phyloP scores from a whole-genome alignment of 2,113 vertebrate species.

The Nannospalax galili region DNA sequence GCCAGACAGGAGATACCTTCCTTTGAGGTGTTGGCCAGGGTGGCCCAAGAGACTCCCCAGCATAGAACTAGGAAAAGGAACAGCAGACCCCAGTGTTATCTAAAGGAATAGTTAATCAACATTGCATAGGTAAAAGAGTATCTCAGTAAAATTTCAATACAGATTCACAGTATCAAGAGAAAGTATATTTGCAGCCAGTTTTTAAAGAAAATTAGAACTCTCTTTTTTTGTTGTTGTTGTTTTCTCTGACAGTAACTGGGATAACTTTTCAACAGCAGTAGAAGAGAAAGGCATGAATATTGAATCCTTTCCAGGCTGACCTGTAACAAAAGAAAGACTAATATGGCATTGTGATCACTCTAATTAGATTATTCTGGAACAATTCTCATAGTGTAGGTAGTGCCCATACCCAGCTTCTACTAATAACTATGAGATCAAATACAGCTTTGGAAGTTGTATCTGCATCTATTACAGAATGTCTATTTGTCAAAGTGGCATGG shows the following conservation, averaged over 20 bases:
- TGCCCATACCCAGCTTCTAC: slow-evolving; percentile 40
- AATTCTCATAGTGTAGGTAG: slow-evolving; percentile 68
- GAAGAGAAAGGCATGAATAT: slow-evolving; percentile 29
- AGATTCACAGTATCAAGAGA: neutral
- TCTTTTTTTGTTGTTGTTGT: slow-evolving; percentile 16
- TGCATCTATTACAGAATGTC: slow-evolving; percentile 55
- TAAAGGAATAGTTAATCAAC: neutral
- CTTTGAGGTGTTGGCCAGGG: too few relatives aligned
- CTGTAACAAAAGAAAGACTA: slow-evolving; percentile 52
- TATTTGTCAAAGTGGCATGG: neutral
- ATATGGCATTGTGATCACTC: slow-evolving; percentile 71
- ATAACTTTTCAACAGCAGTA: slow-evolving; percentile 38
- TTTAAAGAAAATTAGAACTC: neutral
- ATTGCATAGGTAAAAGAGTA: neutral
- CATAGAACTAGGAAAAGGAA: too few relatives aligned
- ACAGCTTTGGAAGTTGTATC: slow-evolving; percentile 60
- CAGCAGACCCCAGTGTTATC: too few relatives aligned
- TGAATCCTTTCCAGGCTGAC: neutral
- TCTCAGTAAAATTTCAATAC: neutral
- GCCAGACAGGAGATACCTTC: too few relatives aligned
- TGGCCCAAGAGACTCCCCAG: too few relatives aligned
- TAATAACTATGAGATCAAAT: slow-evolving; percentile 61
- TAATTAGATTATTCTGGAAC: slow-evolving; percentile 56
- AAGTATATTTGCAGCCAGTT: neutral
- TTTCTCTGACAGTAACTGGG: neutral